Percentiles rank a stretch among this genome's conserved stretches.
phyloP scores from a whole-genome alignment of 2,797 vertebrate genomes.

The Pteropus rufus region DNA sequence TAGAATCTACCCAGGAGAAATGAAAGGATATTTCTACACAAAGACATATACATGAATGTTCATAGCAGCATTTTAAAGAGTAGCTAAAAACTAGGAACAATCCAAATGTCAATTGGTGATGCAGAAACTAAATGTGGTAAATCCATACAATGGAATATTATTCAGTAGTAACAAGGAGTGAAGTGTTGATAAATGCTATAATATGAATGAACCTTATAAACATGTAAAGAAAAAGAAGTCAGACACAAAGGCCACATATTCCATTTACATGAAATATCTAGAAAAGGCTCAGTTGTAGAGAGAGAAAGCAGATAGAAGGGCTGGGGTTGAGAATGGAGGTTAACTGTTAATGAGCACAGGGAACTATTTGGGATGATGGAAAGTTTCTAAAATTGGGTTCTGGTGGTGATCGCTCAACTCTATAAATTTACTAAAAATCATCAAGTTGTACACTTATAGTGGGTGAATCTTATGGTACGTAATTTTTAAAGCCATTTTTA shows the following conservation, averaged over 20 bases:
- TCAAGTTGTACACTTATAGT: background rate
- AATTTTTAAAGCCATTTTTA: conserved; percentile 8
- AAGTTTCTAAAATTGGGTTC: background rate
- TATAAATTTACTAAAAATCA: background rate
- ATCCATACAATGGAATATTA: background rate
- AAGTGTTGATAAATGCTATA: background rate
- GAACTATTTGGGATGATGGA: background rate
- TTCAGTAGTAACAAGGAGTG: background rate
- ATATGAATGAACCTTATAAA: background rate
- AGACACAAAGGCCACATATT: background rate
- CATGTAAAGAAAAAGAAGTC: background rate
- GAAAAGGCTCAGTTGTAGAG: background rate
- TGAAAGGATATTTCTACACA: background rate
- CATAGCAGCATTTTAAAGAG: background rate
- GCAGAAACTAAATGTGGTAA: background rate
- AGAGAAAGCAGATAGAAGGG: background rate
- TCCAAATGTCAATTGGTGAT: background rate
- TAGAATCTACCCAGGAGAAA: background rate
- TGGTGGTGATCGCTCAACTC: background rate
- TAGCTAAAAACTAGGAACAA: background rate
- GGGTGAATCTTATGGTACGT: background rate
- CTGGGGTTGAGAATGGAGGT: background rate
- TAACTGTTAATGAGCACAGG: background rate
- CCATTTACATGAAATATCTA: background rate
- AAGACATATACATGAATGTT: background rate